Conservation (phyloP, 2,888 invertebrate species). For the Drosophila algonquin region DNA sequence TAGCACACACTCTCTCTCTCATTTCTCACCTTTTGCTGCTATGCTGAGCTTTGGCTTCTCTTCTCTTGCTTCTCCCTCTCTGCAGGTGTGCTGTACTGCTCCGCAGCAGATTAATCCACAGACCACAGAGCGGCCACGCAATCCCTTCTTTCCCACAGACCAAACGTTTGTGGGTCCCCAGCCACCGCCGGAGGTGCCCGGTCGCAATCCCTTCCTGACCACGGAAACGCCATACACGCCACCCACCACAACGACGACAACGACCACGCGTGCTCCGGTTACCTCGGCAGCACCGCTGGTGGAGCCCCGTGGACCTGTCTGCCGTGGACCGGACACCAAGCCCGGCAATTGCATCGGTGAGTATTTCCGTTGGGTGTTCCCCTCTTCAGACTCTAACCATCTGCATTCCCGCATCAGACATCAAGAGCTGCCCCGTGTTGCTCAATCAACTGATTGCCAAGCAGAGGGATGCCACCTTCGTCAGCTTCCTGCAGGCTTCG, state of each 20-base stretch:
- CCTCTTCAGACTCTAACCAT: not conserved
- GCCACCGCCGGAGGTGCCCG: constrained; percentile 16
- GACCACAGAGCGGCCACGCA: constrained; percentile 42
- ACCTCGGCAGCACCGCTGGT: constrained; percentile 48
- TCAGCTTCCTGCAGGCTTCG: constrained; percentile 71
- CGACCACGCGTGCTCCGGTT: constrained; percentile 35
- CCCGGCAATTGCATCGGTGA: constrained; percentile 76
- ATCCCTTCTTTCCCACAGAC: constrained; percentile 61
- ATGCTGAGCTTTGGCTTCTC: constrained; percentile 18
- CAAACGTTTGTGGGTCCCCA: constrained; percentile 36
- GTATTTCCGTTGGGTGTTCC: constrained; percentile 4
- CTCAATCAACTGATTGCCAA: constrained; percentile 61
- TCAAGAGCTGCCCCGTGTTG: constrained; percentile 68
- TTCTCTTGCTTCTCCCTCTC: constrained; percentile 6
- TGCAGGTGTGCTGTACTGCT: not conserved
- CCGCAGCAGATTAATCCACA: constrained; percentile 25
- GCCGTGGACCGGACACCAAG: constrained; percentile 66
- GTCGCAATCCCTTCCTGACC: constrained; percentile 61
- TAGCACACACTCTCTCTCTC: not conserved
- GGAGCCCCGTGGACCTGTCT: constrained; percentile 46
- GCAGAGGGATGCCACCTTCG: constrained; percentile 68
- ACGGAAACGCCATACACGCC: not conserved
- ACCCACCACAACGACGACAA: constrained; percentile 28
- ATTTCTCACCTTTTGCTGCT: not conserved
- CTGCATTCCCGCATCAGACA: constrained; percentile 49